Evolutionary conservation across 2,113 vertebrate genomes (phyloP), one percentile per base, ranked within the genome.

Genomic region (Trogon melanurus): DNA sequence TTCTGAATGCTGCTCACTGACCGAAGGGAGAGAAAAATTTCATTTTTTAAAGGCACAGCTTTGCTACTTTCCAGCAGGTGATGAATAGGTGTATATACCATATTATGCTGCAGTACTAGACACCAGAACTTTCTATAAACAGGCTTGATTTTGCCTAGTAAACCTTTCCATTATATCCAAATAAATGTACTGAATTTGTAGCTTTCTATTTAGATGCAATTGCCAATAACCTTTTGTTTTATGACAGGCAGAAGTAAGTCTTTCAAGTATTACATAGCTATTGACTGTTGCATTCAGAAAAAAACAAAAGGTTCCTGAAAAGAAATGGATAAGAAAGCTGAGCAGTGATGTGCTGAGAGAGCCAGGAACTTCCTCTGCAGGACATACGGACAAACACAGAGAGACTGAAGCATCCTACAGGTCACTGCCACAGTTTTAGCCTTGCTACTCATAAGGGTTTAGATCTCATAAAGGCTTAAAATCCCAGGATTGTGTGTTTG

Each of bases 271-370:
- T 71, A 80, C 53, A 30, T 45, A 90, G 44, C 29, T 81, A 69
- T 80, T 74, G 53, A 69, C 36, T 79, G 44, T 30, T 71, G 53
- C 26, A 36, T 64, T 71, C 45, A 72, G 19, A 72, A 86, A 69
- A 69, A 91, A 54, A 41, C 41, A 93, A 95, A 84, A 69, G 2
- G 30, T 69, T 94, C 27, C 88, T 93, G 76, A 44, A 86, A 88
- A 88, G 34, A 79, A 84, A 60, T 11, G 14, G 53, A 3, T 64
- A 47, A 88, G 53, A 78, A 78, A 81, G 41, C 23, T 57, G 70
- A 84, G 71, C 41, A 90, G 45, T 67, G 32, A 16, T 53, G 56
- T 71, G 44, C 57, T 90, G 34, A 1, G 2, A 58, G 38, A 81
- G 51, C 36, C 79, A 78, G 67, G 36, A 76, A 13, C 25, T 19